Conservation (phyloP, 2,888 invertebrate genomes). For the Cosmia trapezina region DNA sequence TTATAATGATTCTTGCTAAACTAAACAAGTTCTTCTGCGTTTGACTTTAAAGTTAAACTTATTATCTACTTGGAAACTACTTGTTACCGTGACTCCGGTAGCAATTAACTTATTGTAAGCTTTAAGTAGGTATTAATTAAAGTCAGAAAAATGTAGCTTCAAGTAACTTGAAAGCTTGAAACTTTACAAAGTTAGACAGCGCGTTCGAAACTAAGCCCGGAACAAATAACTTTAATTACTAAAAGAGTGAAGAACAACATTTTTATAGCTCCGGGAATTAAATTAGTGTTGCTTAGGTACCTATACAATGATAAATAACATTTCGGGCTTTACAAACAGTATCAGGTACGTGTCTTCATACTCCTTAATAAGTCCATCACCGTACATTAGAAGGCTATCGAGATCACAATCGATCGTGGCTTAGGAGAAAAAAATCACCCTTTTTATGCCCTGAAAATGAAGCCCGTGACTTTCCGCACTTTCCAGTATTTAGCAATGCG, state of each 20-base stretch:
- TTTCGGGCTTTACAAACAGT: background rate
- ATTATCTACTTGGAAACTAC: background rate
- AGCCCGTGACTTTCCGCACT: background rate
- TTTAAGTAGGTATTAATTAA: constrained; percentile 44
- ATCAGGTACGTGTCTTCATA: background rate
- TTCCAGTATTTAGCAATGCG: background rate
- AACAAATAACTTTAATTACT: constrained; percentile 32
- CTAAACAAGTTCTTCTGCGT: background rate
- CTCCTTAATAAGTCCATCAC: background rate
- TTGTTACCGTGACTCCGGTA: background rate
- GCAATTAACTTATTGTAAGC: constrained; percentile 16
- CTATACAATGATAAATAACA: background rate
- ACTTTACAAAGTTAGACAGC: constrained; percentile 14
- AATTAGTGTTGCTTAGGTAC: too few species aligned
- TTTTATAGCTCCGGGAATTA: background rate
- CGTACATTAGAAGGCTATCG: too few species aligned
- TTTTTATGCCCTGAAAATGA: background rate
- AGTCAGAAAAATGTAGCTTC: constrained; percentile 33
- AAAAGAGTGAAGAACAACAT: background rate
- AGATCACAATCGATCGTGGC: background rate
- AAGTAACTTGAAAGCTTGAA: constrained; percentile 31
- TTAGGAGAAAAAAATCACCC: background rate
- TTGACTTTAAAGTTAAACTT: constrained; percentile 3
- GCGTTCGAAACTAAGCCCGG: constrained; percentile 18
- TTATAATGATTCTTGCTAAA: background rate